Base-by-base conservation (phyloP, 2,888 invertebrate genomes). In the Apoderus coryli region DNA sequence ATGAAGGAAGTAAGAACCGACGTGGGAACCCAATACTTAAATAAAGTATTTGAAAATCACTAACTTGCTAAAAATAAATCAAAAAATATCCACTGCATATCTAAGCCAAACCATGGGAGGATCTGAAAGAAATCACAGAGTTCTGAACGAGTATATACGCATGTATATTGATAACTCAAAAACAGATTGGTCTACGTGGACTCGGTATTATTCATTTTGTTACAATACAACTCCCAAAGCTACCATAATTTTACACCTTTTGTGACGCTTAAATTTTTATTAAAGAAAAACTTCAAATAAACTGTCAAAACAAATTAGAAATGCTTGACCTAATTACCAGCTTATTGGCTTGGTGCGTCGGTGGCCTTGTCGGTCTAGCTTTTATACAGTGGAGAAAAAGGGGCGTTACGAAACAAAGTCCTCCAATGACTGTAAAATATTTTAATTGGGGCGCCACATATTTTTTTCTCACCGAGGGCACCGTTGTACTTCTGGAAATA, bases 11-110 rank as follows among this genome's bases (percentile, higher is more conserved):
- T n/a, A n/a, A n/a, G n/a, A n/a, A 33, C 29, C 3, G 28, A 33
- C 15, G 25, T 33, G 33, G 33, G 33, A 4, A 28, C 28, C 2
- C 28, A 33, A 16, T 33, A 33, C 30, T 11, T 14, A 25, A 30
- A 33, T 22, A 2, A 33, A 22, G 6, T 33, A n/a, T 25, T 23
- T 22, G 24, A 4, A 29, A 29, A 29, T 7, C 4, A 24, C n/a
- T 19, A 7, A 19, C 6, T 19, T 19, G 19, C n/a, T 19, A 19
- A 19, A 19, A 6, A 19, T 19, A 19, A 19, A 19, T 19, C 19
- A 19, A 7, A n/a, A 6, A 6, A 19, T n/a, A 7, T 19, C 19
- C 6, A 19, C 19, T 7, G 7, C 19, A 7, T 19, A 26, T 11
- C 5, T 12, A 5, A 26, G 26, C 14, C 26, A 26, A 26, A 26